Base-by-base conservation (phyloP, 2,797 vertebrate genomes). In the Oryzias sinensis region DNA sequence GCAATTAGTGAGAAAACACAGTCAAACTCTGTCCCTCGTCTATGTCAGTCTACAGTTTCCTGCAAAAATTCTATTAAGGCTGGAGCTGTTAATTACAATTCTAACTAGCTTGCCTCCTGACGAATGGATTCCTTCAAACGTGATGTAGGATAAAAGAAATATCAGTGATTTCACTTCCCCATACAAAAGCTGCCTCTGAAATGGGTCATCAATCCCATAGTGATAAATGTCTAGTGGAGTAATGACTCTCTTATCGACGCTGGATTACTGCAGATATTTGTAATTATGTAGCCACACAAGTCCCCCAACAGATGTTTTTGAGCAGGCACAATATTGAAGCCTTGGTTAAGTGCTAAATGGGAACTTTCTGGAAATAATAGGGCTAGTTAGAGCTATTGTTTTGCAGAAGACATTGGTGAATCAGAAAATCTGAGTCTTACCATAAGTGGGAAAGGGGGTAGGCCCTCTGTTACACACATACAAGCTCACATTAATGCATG, bases 141-240 rank as follows among this genome's bases (percentile, higher is more conserved):
- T 58, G 87, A 89, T 89, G 85, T 88, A 81, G 86, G 87, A 90
- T 90, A 89, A 88, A 82, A 80, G 86, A 82, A 84, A 91, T 90
- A 91, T 84, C 82, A 85, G 84, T 69, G 79, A 88, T 85, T 89
- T 86, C 85, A 76, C 85, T 88, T 88, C 88, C 83, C 70, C 75
- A 56, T 84, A 89, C 88, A 91, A 90, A 89, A 86, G 76, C 85
- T 75, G 87, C 84, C 74, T 90, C 79, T 77, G 87, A 90, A 92
- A 92, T 90, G 91, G 89, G 90, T 91, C 89, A 91, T 92, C 91
- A 92, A 91, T 92, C 90, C 87, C 74, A 82, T 68, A 89, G 87
- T 91, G 91, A 92, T 91, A 90, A 93, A 91, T 91, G 88, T 91
- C 89, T 91, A 81, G 62, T 80, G 81, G 85, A 92, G 90, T 92